A percentile compares a stretch with the other conserved stretches of the same genome.
phyloP scores from a whole-genome alignment of 2,888 invertebrate genomes.

The Polia nebulosa region DNA sequence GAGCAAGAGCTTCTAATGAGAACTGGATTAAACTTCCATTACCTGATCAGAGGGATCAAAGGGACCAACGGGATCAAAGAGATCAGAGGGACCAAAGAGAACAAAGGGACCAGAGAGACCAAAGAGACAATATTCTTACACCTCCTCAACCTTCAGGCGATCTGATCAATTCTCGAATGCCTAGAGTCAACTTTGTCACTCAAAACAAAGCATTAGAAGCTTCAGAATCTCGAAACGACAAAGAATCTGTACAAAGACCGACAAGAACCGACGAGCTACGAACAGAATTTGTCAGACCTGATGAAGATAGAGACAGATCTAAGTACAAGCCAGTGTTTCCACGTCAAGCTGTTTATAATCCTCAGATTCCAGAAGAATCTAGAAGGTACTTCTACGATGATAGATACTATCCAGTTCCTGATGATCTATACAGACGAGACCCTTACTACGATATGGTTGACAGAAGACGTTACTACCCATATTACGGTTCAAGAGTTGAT shows the following conservation, averaged over 20 bases:
- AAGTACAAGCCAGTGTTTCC: slow-evolving; percentile 86
- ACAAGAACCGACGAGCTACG: slow-evolving; percentile 84
- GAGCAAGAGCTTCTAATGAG: slow-evolving; percentile 91
- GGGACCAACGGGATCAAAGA: slow-evolving; percentile 35
- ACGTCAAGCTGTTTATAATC: slow-evolving; percentile 86
- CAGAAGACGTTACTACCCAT: slow-evolving; percentile 78
- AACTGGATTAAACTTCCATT: slow-evolving; percentile 92
- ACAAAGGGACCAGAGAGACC: slow-evolving; percentile 64
- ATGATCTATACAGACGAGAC: slow-evolving; percentile 85
- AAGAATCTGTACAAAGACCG: slow-evolving; percentile 86
- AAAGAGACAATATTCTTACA: slow-evolving; percentile 85
- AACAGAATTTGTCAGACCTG: slow-evolving; percentile 87
- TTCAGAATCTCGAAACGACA: slow-evolving; percentile 88
- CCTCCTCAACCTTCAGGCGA: slow-evolving; percentile 90
- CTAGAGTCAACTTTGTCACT: slow-evolving; percentile 93
- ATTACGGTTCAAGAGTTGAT: slow-evolving; percentile 81
- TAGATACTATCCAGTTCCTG: slow-evolving; percentile 79
- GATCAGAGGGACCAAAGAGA: slow-evolving; percentile 61
- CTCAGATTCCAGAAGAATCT: slow-evolving; percentile 82
- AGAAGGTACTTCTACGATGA: slow-evolving; percentile 85
- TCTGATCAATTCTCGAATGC: slow-evolving; percentile 91
- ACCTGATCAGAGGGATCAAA: slow-evolving; percentile 78
- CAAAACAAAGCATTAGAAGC: slow-evolving; percentile 90
- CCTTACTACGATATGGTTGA: slow-evolving; percentile 86
- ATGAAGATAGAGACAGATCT: slow-evolving; percentile 77